phyloP scores from a whole-genome alignment of 2,888 invertebrate species.

The Nephrotoma appendiculata region DNA sequence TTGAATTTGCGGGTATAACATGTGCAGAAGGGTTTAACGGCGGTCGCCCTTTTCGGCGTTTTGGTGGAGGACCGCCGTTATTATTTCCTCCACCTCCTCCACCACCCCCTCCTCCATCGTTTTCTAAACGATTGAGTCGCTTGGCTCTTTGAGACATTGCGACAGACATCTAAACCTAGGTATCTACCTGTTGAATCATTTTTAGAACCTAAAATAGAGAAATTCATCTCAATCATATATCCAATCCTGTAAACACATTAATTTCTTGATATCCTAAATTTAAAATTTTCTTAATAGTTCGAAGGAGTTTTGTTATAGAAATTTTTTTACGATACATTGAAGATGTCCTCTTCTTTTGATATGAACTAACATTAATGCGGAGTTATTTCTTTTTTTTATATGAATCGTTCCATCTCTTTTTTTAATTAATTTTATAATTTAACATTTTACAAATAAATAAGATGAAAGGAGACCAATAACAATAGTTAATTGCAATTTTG shows the following conservation, averaged over 20 bases:
- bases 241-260: neutral
- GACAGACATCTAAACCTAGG: slow-evolving; percentile 5
- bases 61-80: slow-evolving; percentile 43
- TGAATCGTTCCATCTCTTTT: neutral
- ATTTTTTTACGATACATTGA: neutral
- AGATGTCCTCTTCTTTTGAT: slow-evolving; percentile 4
- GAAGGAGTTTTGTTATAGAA: neutral
- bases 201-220: slow-evolving; percentile 1
- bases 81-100: slow-evolving; percentile 14
- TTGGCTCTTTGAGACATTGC: slow-evolving; percentile 63
- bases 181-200: slow-evolving; percentile 5
- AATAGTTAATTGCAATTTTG: slow-evolving; percentile 1
- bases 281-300: neutral
- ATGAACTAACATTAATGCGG: slow-evolving; percentile 4
- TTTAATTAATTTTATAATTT: neutral
- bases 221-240: neutral
- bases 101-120: slow-evolving; percentile 21
- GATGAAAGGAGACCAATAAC: neutral
- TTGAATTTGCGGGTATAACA: slow-evolving; percentile 26
- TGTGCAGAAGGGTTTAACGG: slow-evolving; percentile 21
- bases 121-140: slow-evolving; percentile 47
- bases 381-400: neutral
- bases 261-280: neutral
- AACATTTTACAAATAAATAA: neutral
- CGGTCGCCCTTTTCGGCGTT: slow-evolving; percentile 61